Base-by-base conservation (phyloP, 2,797 vertebrate species). In the Orientallactaga sibirica region DNA sequence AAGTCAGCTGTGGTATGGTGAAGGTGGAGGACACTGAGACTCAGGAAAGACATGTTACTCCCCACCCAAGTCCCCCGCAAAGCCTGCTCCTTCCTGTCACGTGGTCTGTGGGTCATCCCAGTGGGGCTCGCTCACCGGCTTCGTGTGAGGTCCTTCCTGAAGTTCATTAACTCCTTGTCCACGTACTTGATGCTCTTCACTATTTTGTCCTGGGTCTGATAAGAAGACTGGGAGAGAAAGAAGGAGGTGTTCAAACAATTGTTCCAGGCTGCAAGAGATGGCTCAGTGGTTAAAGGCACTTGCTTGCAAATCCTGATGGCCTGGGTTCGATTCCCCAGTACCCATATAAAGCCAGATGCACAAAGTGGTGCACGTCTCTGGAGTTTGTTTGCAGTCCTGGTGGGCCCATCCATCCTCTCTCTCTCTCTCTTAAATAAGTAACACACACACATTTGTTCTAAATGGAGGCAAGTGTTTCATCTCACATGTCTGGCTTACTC, bases 41-140 rank as follows among this genome's bases (percentile, higher is more conserved):
- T 33, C 1, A 1, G n/a, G 29, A 58, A 86, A 29, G n/a, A 24
- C 76, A 67, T 8, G 48, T 48, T 10, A 9, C 48, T 48, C 48
- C 48, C 48, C 48, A 5, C 3, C 9, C 24, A 16, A 0, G 5
- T 0, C 1, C 25, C 48, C 2, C 19, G 24, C 0, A 1, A 1
- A 71, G 61, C 22, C 74, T 14, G 18, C 7, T 58, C 2, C 3
- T 7, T 73, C n/a, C 20, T 18, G 3, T 15, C 20, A 27, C 37
- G 29, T 11, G 25, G 15, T 43, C 27, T 52, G 0, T 0, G 18
- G 58, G 22, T 18, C 12, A 5, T 48, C 58, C 62, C 3, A 5
- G 75, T 58, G 24, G 85, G 20, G 82, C 90, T 94, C 37, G 95
- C 98, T 98, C 97, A 99, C 98, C 98, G 98, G 94, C 98, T 98